A percentile compares a stretch with the other conserved stretches of the same genome.
phyloP scores from a whole-genome alignment of 2,797 vertebrate species.

The Xiphorhynchus erythropygius region DNA sequence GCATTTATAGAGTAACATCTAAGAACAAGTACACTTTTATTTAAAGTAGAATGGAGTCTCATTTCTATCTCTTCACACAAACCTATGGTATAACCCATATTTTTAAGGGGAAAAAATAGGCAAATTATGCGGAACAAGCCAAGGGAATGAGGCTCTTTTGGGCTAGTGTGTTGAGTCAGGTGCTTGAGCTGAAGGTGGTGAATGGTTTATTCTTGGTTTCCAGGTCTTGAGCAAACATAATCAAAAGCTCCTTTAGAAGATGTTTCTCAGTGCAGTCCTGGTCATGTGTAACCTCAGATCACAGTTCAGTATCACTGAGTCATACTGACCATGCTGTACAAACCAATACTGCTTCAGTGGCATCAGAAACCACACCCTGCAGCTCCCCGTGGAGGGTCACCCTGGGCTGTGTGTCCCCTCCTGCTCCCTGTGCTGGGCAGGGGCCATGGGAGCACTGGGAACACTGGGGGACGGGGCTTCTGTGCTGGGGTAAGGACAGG shows the following conservation, averaged over 20 bases:
- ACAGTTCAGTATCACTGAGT: fast-evolving
- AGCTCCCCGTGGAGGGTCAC: background rate
- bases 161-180: background rate
- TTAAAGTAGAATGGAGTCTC: background rate
- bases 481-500: background rate
- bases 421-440: background rate
- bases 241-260: background rate
- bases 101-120: background rate
- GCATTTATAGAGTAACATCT: background rate
- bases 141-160: background rate
- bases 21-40: background rate
- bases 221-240: background rate
- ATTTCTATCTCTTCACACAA: background rate
- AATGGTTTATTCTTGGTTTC: background rate
- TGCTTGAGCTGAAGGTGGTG: background rate
- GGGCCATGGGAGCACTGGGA: background rate
- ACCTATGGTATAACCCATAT: background rate
- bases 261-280: background rate
- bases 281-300: background rate
- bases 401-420: background rate
- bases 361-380: background rate
- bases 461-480: background rate
- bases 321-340: fast-evolving
- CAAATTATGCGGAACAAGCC: background rate
- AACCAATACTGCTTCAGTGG: fast-evolving